Conservation (phyloP, 2,113 vertebrate genomes). For the Gallinago media region DNA sequence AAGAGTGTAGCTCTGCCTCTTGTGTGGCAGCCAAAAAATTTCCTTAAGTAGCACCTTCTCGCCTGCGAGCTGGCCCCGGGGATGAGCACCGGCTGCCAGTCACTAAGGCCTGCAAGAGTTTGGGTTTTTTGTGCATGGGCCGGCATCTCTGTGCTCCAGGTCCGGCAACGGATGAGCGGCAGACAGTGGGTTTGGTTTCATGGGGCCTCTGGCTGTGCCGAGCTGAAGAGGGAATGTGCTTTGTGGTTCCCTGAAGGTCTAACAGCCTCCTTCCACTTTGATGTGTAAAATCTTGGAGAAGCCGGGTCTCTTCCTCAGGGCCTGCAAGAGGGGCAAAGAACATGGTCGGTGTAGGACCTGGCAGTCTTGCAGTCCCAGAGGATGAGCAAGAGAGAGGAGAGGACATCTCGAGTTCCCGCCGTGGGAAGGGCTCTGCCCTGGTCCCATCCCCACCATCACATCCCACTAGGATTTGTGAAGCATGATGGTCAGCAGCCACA, state of each 20-base stretch:
- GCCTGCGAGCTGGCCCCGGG: background rate
- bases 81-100: background rate
- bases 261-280: constrained; percentile 95
- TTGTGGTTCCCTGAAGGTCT: constrained; percentile 76
- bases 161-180: background rate
- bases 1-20: background rate
- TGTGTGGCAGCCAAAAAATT: background rate
- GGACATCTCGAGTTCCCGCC: accelerated
- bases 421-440: background rate
- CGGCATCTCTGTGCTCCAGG: background rate
- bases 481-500: accelerated
- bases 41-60: constrained; percentile 56
- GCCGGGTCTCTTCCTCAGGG: constrained; percentile 93
- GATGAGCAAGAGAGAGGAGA: background rate
- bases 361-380: accelerated
- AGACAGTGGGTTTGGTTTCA: background rate
- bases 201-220: background rate
- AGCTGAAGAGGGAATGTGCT: constrained; percentile 58
- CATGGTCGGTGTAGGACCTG: accelerated
- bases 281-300: constrained; percentile 99
- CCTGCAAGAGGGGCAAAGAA: constrained; percentile 74
- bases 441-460: background rate
- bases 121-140: background rate
- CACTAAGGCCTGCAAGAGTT: background rate
- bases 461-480: background rate